Conservation (phyloP, 2,113 vertebrate genomes). For the Heterocephalus glaber region DNA sequence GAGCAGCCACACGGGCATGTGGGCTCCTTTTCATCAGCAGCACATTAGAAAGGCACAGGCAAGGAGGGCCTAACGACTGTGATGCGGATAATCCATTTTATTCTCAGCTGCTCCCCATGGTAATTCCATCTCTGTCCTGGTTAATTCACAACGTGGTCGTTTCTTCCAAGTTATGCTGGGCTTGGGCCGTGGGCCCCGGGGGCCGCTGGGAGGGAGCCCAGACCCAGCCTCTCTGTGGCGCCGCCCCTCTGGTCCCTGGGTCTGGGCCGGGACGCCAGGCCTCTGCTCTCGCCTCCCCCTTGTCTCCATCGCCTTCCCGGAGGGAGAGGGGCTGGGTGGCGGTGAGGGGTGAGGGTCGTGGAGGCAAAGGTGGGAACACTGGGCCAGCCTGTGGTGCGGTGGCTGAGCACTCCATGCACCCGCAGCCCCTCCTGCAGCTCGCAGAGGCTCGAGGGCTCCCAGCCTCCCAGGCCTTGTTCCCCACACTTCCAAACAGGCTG, state of each 20-base stretch:
- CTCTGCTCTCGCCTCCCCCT: too few species aligned
- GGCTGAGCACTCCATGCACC: accelerated
- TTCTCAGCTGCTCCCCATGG: conserved; percentile 62
- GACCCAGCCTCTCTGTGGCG: neutral
- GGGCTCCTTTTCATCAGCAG: conserved; percentile 13
- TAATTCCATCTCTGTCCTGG: conserved; percentile 73
- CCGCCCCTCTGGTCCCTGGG: neutral
- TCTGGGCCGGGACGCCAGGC: accelerated
- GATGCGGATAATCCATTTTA: conserved; percentile 44
- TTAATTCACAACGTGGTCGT: conserved; percentile 74
- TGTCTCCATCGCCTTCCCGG: neutral
- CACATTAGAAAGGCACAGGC: neutral
- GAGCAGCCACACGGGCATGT: neutral
- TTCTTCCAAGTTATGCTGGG: neutral
- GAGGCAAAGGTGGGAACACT: neutral
- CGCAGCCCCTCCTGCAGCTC: too few species aligned
- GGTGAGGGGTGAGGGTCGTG: too few species aligned
- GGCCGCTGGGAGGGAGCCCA: neutral
- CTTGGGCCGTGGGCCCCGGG: neutral
- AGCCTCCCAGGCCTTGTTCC: neutral
- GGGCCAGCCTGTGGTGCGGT: neutral
- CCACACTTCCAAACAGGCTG: neutral
- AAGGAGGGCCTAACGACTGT: neutral
- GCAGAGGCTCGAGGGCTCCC: neutral
- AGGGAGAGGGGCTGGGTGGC: neutral